Evolutionary conservation across 2,888 invertebrate genomes (phyloP).

Genomic region (Sinelater perroti): DNA sequence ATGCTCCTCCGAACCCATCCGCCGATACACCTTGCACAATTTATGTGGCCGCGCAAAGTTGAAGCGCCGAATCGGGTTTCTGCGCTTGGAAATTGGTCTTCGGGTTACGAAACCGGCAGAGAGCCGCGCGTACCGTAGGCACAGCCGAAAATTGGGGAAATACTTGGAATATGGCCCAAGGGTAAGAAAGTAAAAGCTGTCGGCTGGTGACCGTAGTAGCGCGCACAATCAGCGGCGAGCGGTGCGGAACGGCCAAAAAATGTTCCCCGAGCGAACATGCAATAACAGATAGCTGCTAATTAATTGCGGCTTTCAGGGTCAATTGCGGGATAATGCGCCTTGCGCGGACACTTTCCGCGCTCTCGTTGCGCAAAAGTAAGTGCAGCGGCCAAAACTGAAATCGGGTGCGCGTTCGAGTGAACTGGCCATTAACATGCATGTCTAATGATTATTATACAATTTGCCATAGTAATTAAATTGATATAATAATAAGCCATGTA

Average conservation of each 20-base stretch:
- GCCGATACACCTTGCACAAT: no score
- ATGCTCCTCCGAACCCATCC: no score
- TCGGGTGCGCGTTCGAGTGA: neutral
- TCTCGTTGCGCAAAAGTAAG: neutral
- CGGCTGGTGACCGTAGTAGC: slow-evolving; percentile 6
- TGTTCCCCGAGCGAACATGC: slow-evolving; percentile 1
- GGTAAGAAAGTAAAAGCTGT: slow-evolving; percentile 19
- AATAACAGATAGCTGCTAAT: slow-evolving; percentile 16
- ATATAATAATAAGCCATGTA: no score
- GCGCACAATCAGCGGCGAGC: slow-evolving; percentile 10
- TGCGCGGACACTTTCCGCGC: neutral
- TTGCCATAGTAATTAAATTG: neutral
- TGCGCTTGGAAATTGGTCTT: no score
- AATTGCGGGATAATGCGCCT: no score
- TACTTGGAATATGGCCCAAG: neutral
- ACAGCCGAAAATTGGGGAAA: slow-evolving; percentile 16
- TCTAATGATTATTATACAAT: slow-evolving; percentile 1
- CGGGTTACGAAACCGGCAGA: no score
- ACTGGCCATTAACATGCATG: no score
- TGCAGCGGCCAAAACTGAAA: neutral
- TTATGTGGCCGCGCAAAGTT: no score
- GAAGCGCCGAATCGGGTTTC: no score
- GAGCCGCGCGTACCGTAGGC: no score
- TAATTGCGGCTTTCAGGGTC: slow-evolving; percentile 4
- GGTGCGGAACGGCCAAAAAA: slow-evolving; percentile 6